Evolutionary conservation across 2,113 vertebrate species (phyloP), one percentile per base, ranked within the genome.

Genomic region (Motacilla tschutschensis): DNA sequence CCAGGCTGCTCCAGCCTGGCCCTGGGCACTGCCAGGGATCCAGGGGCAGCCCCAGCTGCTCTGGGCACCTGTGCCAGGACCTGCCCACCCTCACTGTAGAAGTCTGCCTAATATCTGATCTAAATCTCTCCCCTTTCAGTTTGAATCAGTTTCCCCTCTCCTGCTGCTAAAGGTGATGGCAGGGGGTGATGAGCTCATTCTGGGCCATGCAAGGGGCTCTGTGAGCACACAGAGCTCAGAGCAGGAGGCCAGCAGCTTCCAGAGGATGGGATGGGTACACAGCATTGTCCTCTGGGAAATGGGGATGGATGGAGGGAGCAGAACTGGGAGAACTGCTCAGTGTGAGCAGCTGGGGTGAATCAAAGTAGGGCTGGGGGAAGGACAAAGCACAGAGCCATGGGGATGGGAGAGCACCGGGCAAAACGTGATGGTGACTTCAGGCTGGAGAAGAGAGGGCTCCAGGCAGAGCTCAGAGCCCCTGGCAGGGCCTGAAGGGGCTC

Each of bases 121-220:
- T n/a, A 22, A 36, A 48, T 19, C 35, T 25, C 8, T 17, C 21
- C 35, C 9, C n/a, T 4, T 36, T 48, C 26, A 19, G 31, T 55
- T 63, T 31, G 28, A 57, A 57, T 13, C 14, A 43, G 6, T 36
- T 43, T n/a, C 12, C 10, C 47, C 14, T 48, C 16, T n/a, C 35
- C 73, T 41, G 31, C n/a, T 36, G 35, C 47, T 77, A 1, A 5
- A 62, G 25, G 17, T 21, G 55, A 15, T 47, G 82, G 51, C 44
- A 1, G 44, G 2, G 35, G 31, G 12, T 4, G 15, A 4, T 2
- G 40, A 43, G 5, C 67, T 44, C 11, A 0, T 16, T 20, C 43
- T 17, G 46, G 29, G 35, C 10, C 12, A 1, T 0, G 12, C 4
- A 18, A 6, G 10, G 79, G 59, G 12, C 38, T 0, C 4, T 12